Percentiles rank a stretch among this genome's conserved stretches.
phyloP scores from a whole-genome alignment of 2,113 vertebrate genomes.

The Halichoeres trimaculatus region DNA sequence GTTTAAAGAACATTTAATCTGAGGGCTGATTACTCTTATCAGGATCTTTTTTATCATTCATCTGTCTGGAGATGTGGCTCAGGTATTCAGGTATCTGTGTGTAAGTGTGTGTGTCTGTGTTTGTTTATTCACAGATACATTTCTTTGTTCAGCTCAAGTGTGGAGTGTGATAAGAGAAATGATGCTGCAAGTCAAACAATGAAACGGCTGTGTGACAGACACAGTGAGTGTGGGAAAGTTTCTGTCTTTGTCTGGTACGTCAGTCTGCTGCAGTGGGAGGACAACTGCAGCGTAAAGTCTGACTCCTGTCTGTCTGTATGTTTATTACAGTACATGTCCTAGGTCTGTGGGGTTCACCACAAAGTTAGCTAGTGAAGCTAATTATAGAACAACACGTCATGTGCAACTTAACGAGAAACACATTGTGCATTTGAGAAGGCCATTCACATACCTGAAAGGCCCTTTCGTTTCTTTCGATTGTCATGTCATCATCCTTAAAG shows the following conservation, averaged over 20 bases:
- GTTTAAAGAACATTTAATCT: slow-evolving; percentile 36
- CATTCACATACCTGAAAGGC: no score
- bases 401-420: no score
- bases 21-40: slow-evolving; percentile 26
- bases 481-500: no score
- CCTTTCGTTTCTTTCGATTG: no score
- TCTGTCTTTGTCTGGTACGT: background rate
- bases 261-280: background rate
- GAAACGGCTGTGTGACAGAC: background rate
- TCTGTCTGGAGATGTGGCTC: slow-evolving; percentile 49
- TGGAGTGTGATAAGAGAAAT: slow-evolving; percentile 25
- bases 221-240: slow-evolving; percentile 14
- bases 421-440: no score
- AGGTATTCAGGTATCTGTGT: slow-evolving; percentile 1
- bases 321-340: no score
- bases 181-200: slow-evolving; percentile 30
- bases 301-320: no score
- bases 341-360: no score
- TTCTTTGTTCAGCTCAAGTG: slow-evolving; percentile 27
- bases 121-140: slow-evolving; percentile 35
- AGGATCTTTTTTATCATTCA: slow-evolving; percentile 5
- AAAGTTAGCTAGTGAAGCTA: no score
- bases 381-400: no score
- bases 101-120: slow-evolving; percentile 4
- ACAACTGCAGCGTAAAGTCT: no score